Percentiles rank a stretch among this genome's conserved stretches.
Evolutionary conservation across 1,140 invertebrate genomes (phyloP).

Genomic region (Philotrypesis tridentata): DNA sequence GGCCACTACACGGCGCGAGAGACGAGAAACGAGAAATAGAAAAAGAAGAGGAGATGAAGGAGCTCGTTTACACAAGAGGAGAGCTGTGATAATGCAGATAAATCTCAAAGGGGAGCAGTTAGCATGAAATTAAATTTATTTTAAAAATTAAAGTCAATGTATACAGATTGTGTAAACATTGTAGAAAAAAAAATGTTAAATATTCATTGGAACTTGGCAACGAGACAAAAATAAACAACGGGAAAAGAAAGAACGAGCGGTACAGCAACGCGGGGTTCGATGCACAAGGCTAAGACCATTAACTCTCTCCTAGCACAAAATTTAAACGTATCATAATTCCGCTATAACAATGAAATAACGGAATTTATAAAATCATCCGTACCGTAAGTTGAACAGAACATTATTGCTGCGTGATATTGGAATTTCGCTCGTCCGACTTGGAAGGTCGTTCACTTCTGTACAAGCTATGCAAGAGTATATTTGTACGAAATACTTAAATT

Average conservation of each 20-base stretch:
- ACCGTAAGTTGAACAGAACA: slow-evolving; percentile 28
- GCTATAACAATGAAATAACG: not conserved
- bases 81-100: not conserved
- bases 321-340: too few relatives aligned
- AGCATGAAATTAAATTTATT: not conserved
- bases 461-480: too few relatives aligned
- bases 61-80: not conserved
- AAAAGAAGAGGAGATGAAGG: slow-evolving; percentile 21
- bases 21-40: not conserved
- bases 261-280: not conserved
- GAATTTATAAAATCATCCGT: slow-evolving; percentile 1
- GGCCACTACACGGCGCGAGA: not conserved
- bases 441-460: too few relatives aligned
- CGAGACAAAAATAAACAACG: not conserved
- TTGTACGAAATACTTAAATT: too few relatives aligned
- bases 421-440: too few relatives aligned
- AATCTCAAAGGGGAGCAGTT: not conserved
- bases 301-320: too few relatives aligned
- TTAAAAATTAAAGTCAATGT: not conserved
- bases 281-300: not conserved
- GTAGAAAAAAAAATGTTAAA: not conserved
- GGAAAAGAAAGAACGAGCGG: not conserved
- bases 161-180: too few relatives aligned
- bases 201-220: not conserved
- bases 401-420: too few relatives aligned